Evolutionary conservation across 2,797 vertebrate genomes (phyloP).

Genomic region (Limosa lapponica): DNA sequence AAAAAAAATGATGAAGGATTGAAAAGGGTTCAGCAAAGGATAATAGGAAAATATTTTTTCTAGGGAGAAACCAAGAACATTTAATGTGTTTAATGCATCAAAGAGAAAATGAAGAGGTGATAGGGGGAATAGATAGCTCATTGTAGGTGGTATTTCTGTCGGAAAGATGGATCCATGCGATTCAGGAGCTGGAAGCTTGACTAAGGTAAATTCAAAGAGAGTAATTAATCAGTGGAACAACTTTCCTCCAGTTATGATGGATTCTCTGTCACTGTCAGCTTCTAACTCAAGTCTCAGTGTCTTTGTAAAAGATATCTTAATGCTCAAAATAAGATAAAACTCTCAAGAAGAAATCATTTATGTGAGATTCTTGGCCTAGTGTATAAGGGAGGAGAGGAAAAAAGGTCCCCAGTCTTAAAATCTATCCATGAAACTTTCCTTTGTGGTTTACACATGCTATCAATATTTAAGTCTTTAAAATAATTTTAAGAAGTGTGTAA

Average conservation of each 20-base stretch:
- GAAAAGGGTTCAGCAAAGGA: neutral
- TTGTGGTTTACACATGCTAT: neutral
- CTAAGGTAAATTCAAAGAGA: neutral
- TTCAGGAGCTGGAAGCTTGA: neutral
- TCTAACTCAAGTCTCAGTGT: neutral
- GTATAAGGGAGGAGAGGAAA: neutral
- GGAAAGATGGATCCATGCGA: neutral
- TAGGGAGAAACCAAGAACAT: neutral
- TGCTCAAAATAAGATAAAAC: neutral
- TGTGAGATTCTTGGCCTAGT: neutral
- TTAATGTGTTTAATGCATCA: neutral
- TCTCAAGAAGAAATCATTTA: neutral
- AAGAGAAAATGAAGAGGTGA: constrained; percentile 4
- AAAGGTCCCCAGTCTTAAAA: neutral
- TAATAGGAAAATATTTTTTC: neutral
- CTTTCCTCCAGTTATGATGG: neutral
- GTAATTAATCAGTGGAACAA: constrained; percentile 1
- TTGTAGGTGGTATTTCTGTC: constrained; percentile 10
- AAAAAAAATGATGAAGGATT: neutral
- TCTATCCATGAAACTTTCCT: neutral
- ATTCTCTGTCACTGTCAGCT: neutral
- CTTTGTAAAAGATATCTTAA: neutral
- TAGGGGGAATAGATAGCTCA: neutral
- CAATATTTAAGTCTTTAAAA: neutral
- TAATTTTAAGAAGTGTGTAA: neutral